Evolutionary conservation across 2,888 invertebrate species (phyloP).

Genomic region (Choreutis nemorana): DNA sequence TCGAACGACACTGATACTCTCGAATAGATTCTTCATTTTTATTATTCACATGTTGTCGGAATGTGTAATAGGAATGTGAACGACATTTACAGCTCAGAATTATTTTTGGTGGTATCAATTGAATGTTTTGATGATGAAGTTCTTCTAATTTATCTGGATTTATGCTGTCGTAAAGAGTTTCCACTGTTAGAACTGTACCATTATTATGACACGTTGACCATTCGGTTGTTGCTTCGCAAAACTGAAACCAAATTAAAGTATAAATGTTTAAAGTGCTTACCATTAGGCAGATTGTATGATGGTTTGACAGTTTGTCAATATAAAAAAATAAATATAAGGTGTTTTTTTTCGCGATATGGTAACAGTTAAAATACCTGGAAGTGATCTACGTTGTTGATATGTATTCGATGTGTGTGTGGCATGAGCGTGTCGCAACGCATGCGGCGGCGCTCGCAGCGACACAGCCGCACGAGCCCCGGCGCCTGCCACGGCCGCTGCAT

Average conservation of each 20-base stretch:
- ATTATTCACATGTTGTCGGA: slow-evolving; percentile 48
- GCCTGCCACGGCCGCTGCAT: slow-evolving; percentile 66
- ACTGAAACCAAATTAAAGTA: slow-evolving; percentile 41
- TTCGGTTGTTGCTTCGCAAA: slow-evolving; percentile 47
- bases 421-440: slow-evolving; percentile 38
- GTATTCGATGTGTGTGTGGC: slow-evolving; percentile 27
- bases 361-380: slow-evolving; percentile 62
- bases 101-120: slow-evolving; percentile 45
- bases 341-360: no score
- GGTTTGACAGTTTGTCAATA: no score
- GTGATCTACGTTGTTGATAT: slow-evolving; percentile 67
- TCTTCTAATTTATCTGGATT: slow-evolving; percentile 46
- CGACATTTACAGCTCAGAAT: slow-evolving; percentile 59
- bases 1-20: slow-evolving; percentile 53
- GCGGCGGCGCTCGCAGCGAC: slow-evolving; percentile 64
- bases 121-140: slow-evolving; percentile 39
- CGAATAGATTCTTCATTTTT: slow-evolving; percentile 19
- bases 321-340: no score
- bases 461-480: slow-evolving; percentile 66
- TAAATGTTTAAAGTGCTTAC: no score
- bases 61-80: slow-evolving; percentile 45
- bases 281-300: no score
- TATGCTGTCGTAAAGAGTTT: slow-evolving; percentile 28
- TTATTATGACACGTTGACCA: slow-evolving; percentile 38
- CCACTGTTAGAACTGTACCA: slow-evolving; percentile 40